Conservation (phyloP, 2,888 invertebrate species). For the Molorchus minor region DNA sequence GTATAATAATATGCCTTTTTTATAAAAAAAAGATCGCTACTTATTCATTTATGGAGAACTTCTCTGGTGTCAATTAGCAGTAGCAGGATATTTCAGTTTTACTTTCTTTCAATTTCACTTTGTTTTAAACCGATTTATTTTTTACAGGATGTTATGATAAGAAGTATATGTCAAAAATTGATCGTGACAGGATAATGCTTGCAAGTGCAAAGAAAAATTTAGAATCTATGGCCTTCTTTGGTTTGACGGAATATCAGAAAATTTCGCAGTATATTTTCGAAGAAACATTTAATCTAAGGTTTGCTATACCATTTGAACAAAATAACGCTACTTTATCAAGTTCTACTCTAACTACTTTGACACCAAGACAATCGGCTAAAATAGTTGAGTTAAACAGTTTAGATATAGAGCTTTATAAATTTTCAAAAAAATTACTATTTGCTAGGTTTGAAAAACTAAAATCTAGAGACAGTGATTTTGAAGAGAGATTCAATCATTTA, state of each 20-base stretch:
- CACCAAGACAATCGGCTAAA: constrained; percentile 76
- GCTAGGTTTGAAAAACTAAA: constrained; percentile 84
- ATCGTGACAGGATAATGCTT: constrained; percentile 86
- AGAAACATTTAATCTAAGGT: constrained; percentile 90
- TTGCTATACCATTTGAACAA: constrained; percentile 90
- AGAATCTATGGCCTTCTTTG: constrained; percentile 95
- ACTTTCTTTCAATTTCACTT: neutral
- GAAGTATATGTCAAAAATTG: constrained; percentile 75
- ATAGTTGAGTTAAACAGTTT: constrained; percentile 85
- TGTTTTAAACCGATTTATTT: constrained; percentile 12
- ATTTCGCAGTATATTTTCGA: constrained; percentile 93
- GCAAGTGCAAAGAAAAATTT: constrained; percentile 96
- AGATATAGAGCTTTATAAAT: constrained; percentile 93
- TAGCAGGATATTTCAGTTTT: neutral
- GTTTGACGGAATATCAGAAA: constrained; percentile 94
- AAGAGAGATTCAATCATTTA: constrained; percentile 82
- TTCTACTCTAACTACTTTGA: constrained; percentile 80
- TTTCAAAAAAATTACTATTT: constrained; percentile 88
- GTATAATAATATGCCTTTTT: too few relatives aligned
- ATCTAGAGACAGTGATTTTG: constrained; percentile 82
- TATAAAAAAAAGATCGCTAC: too few relatives aligned
- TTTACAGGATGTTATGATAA: constrained; percentile 85
- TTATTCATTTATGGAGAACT: too few relatives aligned
- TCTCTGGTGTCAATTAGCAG: neutral
- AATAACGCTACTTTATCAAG: constrained; percentile 91